Evolutionary conservation across 1,140 invertebrate genomes (phyloP).

Genomic region (Heliconius hewitsoni): DNA sequence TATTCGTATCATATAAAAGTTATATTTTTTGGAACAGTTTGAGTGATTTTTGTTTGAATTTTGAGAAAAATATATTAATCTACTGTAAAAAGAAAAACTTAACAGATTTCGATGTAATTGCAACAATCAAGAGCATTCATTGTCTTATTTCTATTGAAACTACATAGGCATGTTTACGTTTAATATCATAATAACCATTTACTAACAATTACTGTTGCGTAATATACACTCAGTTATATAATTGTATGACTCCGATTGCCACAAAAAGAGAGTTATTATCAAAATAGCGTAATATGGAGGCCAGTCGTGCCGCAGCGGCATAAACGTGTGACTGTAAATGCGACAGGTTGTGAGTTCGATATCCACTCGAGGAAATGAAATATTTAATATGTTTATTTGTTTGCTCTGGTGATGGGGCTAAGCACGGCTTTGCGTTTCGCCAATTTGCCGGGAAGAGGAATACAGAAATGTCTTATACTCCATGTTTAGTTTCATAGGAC

Average conservation of each 20-base stretch:
- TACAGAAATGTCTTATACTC: too few species aligned
- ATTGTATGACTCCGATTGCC: background rate
- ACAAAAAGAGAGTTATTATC: background rate
- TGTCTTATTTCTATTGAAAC: constrained; percentile 19
- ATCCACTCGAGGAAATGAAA: too few species aligned
- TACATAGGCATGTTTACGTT: background rate
- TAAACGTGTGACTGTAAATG: too few species aligned
- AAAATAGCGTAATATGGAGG: too few species aligned
- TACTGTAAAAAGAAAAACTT: background rate
- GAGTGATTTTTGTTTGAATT: background rate
- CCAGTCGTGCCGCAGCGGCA: too few species aligned
- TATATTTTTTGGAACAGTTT: background rate
- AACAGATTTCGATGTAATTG: background rate
- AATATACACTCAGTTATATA: background rate
- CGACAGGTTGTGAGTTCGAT: too few species aligned
- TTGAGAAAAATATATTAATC: background rate
- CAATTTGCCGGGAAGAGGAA: too few species aligned
- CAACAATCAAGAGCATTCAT: background rate
- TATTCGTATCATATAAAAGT: background rate
- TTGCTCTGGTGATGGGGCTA: too few species aligned
- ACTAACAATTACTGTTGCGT: background rate
- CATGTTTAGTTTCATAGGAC: too few species aligned
- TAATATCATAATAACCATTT: constrained; percentile 1
- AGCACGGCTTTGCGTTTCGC: too few species aligned
- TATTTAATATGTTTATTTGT: too few species aligned